Conservation (phyloP, 2,797 vertebrate species). For the Oophaga sylvatica region DNA sequence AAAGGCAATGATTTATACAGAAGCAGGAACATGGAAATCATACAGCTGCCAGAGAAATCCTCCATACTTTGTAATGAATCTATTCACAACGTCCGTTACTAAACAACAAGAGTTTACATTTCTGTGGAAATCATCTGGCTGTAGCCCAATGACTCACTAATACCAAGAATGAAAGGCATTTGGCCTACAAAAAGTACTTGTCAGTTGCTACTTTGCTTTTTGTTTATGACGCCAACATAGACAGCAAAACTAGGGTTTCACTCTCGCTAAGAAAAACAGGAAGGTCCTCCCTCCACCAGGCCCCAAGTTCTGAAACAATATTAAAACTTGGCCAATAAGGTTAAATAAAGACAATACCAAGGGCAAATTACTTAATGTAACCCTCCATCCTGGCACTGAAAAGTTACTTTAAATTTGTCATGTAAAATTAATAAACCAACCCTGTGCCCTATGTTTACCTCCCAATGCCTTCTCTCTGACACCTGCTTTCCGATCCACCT, state of each 20-base stretch:
- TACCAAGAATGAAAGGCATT: not conserved
- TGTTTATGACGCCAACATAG: not conserved
- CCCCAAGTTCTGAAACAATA: not conserved
- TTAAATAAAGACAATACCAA: not conserved
- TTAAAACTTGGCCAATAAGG: not conserved
- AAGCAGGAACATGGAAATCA: constrained; percentile 38
- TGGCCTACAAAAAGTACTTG: not conserved
- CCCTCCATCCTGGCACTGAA: no score
- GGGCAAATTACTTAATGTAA: not conserved
- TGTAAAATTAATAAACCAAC: no score
- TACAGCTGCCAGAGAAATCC: constrained; percentile 11
- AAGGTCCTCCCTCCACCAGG: not conserved
- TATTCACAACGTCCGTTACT: not conserved
- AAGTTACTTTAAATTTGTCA: no score
- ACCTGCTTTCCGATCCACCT: no score
- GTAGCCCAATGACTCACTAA: constrained; percentile 1
- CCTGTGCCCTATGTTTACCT: no score
- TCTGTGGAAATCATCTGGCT: not conserved
- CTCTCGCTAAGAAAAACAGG: not conserved
- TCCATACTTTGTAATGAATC: constrained; percentile 4
- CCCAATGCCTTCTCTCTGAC: no score
- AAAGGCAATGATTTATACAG: constrained; percentile 36
- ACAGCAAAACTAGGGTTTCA: not conserved
- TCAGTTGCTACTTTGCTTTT: not conserved
- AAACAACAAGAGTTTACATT: constrained; percentile 25